Conservation (phyloP, 2,113 vertebrate genomes). For the Sula dactylatra region DNA sequence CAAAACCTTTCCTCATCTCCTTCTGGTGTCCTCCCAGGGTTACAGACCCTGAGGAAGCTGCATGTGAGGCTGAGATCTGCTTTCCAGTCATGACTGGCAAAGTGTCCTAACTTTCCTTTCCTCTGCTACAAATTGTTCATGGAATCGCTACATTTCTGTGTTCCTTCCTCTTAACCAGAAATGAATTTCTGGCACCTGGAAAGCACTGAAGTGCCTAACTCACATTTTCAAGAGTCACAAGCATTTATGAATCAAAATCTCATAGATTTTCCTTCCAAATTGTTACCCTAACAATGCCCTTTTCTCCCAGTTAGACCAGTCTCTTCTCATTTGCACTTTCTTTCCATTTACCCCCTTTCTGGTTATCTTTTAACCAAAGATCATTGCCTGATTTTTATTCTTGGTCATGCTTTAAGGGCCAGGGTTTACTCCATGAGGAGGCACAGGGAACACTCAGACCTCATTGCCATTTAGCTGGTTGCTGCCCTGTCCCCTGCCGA, state of each 20-base stretch:
- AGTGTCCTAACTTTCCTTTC: neutral
- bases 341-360: neutral
- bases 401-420: neutral
- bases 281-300: neutral
- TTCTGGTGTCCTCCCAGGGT: neutral
- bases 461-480: neutral
- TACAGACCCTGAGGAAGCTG: neutral
- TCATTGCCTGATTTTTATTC: neutral
- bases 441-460: neutral
- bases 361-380: constrained; percentile 37
- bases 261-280: neutral
- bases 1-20: neutral
- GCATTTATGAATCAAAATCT: neutral
- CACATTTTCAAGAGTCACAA: neutral
- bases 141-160: neutral
- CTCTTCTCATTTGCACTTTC: constrained; percentile 6
- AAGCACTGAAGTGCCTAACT: neutral
- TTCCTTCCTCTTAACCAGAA: neutral
- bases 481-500: neutral
- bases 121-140: neutral
- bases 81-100: neutral
- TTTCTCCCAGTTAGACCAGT: neutral
- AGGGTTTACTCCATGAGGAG: neutral
- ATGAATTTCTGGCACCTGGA: neutral
- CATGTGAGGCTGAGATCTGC: neutral